Evolutionary conservation across 2,797 vertebrate genomes (phyloP).

Genomic region (Oophaga sylvatica): DNA sequence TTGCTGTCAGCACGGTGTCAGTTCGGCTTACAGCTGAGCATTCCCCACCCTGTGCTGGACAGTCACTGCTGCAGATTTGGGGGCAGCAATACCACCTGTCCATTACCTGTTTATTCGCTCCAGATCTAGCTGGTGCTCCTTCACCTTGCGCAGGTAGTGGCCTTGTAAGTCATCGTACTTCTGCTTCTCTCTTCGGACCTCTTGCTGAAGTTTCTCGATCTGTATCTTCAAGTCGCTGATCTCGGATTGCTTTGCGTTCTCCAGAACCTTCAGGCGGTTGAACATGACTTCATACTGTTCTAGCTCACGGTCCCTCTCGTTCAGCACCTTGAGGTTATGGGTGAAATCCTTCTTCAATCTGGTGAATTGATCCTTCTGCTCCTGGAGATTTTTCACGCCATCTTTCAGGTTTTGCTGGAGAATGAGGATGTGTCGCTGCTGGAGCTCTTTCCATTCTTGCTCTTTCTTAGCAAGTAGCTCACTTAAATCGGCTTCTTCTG

Average conservation of each 20-base stretch:
- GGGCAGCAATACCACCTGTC: not conserved
- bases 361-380: slow-evolving; percentile 68
- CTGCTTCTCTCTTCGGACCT: slow-evolving; percentile 66
- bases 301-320: slow-evolving; percentile 82
- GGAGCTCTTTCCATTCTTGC: slow-evolving; percentile 78
- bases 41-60: not conserved
- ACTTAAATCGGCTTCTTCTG: slow-evolving; percentile 67
- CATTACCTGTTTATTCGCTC: slow-evolving; percentile 73
- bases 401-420: slow-evolving; percentile 73
- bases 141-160: slow-evolving; percentile 64
- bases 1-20: not conserved
- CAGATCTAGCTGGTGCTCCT: slow-evolving; percentile 73
- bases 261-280: slow-evolving; percentile 65
- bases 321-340: slow-evolving; percentile 80
- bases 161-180: slow-evolving; percentile 67
- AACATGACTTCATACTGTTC: slow-evolving; percentile 73
- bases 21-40: not conserved
- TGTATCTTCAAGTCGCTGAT: slow-evolving; percentile 76
- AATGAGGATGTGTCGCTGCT: slow-evolving; percentile 67
- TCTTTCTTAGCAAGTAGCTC: slow-evolving; percentile 76
- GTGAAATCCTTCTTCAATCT: slow-evolving; percentile 79
- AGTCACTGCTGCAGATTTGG: not conserved
- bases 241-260: slow-evolving; percentile 74
- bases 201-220: slow-evolving; percentile 72
- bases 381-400: slow-evolving; percentile 67